Conservation (phyloP, 2,888 invertebrate genomes). For the Gymnoscelis rufifasciata region DNA sequence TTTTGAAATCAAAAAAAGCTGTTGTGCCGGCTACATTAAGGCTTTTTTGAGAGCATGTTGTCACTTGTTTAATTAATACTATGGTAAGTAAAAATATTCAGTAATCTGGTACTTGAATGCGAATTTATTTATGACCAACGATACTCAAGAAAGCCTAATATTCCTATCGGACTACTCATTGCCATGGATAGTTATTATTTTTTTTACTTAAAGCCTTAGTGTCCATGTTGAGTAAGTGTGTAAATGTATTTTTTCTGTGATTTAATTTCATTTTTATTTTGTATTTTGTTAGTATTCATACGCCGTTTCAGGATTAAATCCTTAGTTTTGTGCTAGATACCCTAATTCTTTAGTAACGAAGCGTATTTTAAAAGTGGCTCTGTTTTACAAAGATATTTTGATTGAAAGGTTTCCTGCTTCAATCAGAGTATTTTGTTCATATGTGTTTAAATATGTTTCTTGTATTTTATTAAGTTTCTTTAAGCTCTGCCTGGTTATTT, state of each 20-base stretch:
- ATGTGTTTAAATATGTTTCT: not conserved
- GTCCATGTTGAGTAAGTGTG: conserved; percentile 49
- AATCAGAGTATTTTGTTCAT: not conserved
- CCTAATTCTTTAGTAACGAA: conserved; percentile 20
- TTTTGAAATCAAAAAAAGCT: too few relatives aligned
- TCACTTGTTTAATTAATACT: too few relatives aligned
- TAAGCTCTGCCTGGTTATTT: conserved; percentile 37
- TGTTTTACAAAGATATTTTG: conserved; percentile 24
- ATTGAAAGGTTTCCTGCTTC: not conserved
- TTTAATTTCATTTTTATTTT: conserved; percentile 54
- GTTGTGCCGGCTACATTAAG: too few relatives aligned
- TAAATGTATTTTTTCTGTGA: conserved; percentile 68
- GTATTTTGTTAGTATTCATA: conserved; percentile 50
- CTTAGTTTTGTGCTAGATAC: conserved; percentile 61
- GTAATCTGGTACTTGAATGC: too few relatives aligned
- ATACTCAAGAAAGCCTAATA: too few relatives aligned
- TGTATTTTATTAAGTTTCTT: not conserved
- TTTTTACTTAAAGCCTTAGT: conserved; percentile 58
- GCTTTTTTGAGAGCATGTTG: too few relatives aligned
- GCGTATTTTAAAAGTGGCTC: conserved; percentile 20
- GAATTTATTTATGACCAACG: too few relatives aligned
- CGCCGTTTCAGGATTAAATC: conserved; percentile 66
- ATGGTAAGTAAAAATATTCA: too few relatives aligned
- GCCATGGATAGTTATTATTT: conserved; percentile 64
- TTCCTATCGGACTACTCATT: conserved; percentile 64